phyloP scores from a whole-genome alignment of 2,888 invertebrate genomes.

The Baronia brevicornis region DNA sequence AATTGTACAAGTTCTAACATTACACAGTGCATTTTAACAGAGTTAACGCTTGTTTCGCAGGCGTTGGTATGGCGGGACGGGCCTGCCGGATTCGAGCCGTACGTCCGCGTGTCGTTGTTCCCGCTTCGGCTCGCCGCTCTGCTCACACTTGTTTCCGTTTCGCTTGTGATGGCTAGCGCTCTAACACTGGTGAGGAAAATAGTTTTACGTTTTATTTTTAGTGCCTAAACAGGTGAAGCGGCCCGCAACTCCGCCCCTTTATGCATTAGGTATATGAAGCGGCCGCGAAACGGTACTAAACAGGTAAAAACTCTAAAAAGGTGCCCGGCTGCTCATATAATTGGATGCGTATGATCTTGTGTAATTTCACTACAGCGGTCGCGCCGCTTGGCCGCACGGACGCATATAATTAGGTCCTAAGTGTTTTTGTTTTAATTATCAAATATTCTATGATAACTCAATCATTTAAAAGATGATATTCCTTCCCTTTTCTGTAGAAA shows the following conservation, averaged over 20 bases:
- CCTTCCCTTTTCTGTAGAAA: no score
- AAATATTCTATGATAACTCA: conserved; percentile 4
- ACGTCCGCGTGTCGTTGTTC: conserved; percentile 90
- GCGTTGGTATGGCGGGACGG: conserved; percentile 91
- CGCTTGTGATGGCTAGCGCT: conserved; percentile 89
- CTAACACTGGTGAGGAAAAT: conserved; percentile 77
- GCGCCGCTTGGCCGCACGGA: no score
- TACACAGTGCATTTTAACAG: background rate
- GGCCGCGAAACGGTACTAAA: no score
- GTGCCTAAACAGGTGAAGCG: no score
- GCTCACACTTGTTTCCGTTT: conserved; percentile 86
- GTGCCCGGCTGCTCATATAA: no score
- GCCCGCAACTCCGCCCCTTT: no score
- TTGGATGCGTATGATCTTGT: no score
- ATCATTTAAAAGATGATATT: no score
- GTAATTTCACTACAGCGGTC: no score
- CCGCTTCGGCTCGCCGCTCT: conserved; percentile 79
- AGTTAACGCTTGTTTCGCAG: conserved; percentile 38
- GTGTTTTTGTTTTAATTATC: conserved; percentile 1
- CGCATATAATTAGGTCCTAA: background rate
- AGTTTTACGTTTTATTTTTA: background rate
- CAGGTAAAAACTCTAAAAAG: no score
- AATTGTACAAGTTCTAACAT: background rate
- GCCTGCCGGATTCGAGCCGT: conserved; percentile 92
- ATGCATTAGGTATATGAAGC: no score